Percentiles rank a stretch among this genome's conserved stretches.
phyloP scores from a whole-genome alignment of 2,797 vertebrate genomes.

The Acestrorhynchus altus region DNA sequence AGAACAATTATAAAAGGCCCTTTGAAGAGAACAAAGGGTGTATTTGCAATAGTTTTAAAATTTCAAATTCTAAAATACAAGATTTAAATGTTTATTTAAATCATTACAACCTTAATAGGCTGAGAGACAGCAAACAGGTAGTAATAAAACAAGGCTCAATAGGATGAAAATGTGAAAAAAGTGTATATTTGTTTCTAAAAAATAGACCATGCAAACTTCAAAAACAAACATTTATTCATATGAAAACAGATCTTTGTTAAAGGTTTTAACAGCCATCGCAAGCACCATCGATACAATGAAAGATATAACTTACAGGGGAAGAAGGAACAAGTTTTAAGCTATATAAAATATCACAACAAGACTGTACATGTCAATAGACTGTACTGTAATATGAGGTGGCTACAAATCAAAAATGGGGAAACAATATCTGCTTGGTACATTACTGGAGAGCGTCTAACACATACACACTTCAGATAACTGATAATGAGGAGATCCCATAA shows the following conservation, averaged over 20 bases:
- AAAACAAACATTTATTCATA: conserved; percentile 46
- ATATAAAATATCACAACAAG: not conserved
- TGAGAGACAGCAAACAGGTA: no score
- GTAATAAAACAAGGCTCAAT: no score
- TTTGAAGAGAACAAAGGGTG: no score
- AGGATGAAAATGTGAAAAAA: no score
- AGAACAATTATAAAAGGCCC: no score
- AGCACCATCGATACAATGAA: not conserved
- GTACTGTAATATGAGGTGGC: not conserved
- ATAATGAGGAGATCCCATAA: not conserved
- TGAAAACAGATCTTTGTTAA: conserved; percentile 26
- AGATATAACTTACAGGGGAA: conserved; percentile 20
- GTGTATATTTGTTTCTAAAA: not conserved
- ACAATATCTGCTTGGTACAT: not conserved
- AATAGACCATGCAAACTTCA: not conserved
- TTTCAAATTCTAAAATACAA: no score
- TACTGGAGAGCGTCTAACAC: not conserved
- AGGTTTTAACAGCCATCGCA: conserved; percentile 13
- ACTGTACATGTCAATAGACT: no score
- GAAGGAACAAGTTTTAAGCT: not conserved
- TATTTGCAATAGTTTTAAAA: no score
- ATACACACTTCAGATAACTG: not conserved
- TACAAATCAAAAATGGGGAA: not conserved
- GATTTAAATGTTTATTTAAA: no score
- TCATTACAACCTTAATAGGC: no score